A percentile compares a stretch with the other conserved stretches of the same genome.
phyloP scores from a whole-genome alignment of 2,797 vertebrate genomes.

The Xenopus petersii region DNA sequence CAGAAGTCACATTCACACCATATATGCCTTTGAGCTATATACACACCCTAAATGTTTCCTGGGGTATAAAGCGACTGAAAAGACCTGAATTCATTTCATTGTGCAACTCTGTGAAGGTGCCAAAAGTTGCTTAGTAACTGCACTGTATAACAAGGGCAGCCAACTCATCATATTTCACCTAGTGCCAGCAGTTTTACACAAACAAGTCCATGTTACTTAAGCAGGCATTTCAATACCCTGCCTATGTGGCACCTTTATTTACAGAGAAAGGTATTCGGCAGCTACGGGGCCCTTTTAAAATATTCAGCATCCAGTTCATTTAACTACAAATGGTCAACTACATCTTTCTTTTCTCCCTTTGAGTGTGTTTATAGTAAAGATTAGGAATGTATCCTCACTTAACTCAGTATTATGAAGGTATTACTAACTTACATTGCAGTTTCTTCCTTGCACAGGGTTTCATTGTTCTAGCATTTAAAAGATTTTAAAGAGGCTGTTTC shows the following conservation, averaged over 20 bases:
- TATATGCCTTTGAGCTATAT: conserved; percentile 57
- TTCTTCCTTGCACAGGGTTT: too few relatives aligned
- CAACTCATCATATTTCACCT: conserved; percentile 26
- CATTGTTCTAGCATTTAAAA: too few relatives aligned
- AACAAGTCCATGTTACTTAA: conserved; percentile 1
- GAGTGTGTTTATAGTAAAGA: too few relatives aligned
- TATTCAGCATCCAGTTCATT: too few relatives aligned
- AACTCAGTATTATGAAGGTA: too few relatives aligned
- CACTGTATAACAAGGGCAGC: conserved; percentile 53
- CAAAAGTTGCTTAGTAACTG: conserved; percentile 58
- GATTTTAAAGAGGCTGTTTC: too few relatives aligned
- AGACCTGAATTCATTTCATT: conserved; percentile 56
- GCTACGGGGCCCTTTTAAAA: too few relatives aligned
- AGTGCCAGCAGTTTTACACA: conserved; percentile 17
- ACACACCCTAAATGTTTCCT: conserved; percentile 60
- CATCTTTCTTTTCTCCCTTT: too few relatives aligned
- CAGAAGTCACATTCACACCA: conserved; percentile 51
- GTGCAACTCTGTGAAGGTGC: conserved; percentile 55
- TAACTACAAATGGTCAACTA: too few relatives aligned
- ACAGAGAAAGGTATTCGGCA: not conserved
- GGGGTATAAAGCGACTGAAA: conserved; percentile 52
- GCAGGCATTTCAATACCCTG: not conserved
- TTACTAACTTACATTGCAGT: too few relatives aligned
- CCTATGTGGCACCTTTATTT: not conserved
- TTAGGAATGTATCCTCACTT: too few relatives aligned